Conservation (phyloP, 2,888 invertebrate genomes). For the Cephus nigrinus region DNA sequence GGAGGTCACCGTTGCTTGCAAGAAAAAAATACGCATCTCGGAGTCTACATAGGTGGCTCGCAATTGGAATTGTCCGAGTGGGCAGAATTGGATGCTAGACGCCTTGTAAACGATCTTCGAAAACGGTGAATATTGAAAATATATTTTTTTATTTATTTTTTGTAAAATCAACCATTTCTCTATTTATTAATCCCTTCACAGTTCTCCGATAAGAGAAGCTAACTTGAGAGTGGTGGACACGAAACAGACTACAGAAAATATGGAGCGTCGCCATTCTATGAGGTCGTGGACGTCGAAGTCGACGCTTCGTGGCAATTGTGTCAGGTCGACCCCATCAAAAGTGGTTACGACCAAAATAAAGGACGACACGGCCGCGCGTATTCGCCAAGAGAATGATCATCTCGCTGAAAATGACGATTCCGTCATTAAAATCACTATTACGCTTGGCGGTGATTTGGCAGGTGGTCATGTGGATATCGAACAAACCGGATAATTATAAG, state of each 20-base stretch:
- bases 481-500: neutral
- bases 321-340: neutral
- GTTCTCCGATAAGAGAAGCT: neutral
- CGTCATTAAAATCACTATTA: constrained; percentile 23
- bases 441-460: constrained; percentile 9
- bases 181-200: neutral
- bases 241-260: neutral
- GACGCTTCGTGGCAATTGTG: neutral
- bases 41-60: neutral
- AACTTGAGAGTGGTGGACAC: neutral
- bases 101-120: constrained; percentile 10
- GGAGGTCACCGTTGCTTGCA: neutral
- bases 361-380: constrained; percentile 6
- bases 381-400: constrained; percentile 16
- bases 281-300: neutral
- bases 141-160: neutral
- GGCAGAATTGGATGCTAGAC: constrained; percentile 15
- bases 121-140: constrained; percentile 9
- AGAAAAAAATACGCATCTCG: neutral
- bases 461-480: neutral
- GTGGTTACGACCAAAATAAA: neutral
- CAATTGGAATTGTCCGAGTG: constrained; percentile 14
- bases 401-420: constrained; percentile 14
- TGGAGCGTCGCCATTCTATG: neutral
- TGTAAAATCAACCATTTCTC: neutral